Evolutionary conservation across 1,140 invertebrate genomes (phyloP), one percentile per base, ranked within the genome.

Genomic region (Rhysida immarginata): DNA sequence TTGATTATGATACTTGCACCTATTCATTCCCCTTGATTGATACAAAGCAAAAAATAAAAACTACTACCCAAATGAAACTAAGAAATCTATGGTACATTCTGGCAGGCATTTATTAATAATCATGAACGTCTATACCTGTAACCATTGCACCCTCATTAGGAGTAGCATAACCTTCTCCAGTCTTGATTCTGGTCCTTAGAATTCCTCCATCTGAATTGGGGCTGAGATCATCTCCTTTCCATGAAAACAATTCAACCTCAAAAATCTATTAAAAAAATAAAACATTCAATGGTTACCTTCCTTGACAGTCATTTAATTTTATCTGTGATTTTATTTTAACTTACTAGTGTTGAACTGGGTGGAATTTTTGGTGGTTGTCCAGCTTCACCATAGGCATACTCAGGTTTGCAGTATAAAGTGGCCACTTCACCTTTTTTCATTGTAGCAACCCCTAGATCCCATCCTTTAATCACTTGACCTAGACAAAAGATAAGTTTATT

Each of bases 351-450:
- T 0, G 92, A 68, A 73, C 93, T 79, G n/a, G 85, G 79, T 21
- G 91, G 92, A 62, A 98, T 97, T 64, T 80, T 85, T 23, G 90
- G 89, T 1, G 85, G 84, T 65, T 79, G 84, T 26, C 93, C 94
- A 50, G 64, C 65, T 59, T 76, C 75, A 1, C 94, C 94, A 69
- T 98, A 99, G 3, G 87, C 94, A 75, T 94, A 96, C 56, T 94
- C 81, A 2, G 92, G 76, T 58, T 80, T 79, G 73, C 91, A 95
- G 1, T 81, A 89, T n/a, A 99, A 70, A 26, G 81, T 72, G 42
- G 84, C 82, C 26, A 84, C 70, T 72, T 98, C 94, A 0, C 89
- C 88, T 63, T 84, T 84, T 70, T 86, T 90, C 95, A 99, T 98
- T 0, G 85, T 87, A 0, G 85, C 82, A 3, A 98, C 82, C 51